Percentiles rank a stretch among this genome's conserved stretches.
These are phyloP conservation scores for Oithona nana DNA, from an alignment of 2,888 invertebrate genomes.

Conservation along the genomic window DNA sequence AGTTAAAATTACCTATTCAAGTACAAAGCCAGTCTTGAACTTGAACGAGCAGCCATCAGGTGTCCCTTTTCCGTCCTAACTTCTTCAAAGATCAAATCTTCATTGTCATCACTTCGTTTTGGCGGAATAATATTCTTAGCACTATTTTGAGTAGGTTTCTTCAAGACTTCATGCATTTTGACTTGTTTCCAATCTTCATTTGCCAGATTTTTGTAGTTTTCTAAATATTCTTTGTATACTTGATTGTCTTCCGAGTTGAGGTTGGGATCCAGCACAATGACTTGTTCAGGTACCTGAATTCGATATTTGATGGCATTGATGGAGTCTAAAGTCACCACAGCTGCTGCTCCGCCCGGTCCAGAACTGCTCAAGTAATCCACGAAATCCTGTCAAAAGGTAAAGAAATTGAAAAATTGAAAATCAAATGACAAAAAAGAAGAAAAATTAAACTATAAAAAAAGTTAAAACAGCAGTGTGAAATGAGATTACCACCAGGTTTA, in stretches of 20 bases:
- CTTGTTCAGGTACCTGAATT: slow-evolving; percentile 36
- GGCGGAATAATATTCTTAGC: not conserved
- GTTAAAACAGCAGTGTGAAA: no score
- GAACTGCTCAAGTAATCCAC: not conserved
- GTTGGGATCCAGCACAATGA: slow-evolving; percentile 36
- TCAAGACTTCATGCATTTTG: not conserved
- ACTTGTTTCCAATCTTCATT: not conserved
- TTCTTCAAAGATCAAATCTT: slow-evolving; percentile 1
- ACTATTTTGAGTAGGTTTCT: not conserved
- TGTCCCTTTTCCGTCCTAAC: not conserved
- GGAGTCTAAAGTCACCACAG: slow-evolving; percentile 20
- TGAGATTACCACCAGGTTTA: no score
- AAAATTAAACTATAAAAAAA: no score
- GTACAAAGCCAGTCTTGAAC: slow-evolving; percentile 23
- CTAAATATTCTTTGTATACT: slow-evolving; percentile 27
- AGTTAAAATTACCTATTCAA: no score
- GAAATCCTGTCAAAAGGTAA: no score
- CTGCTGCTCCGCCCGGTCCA: slow-evolving; percentile 21
- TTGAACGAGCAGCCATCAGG: not conserved
- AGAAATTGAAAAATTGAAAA: no score
- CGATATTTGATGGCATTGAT: slow-evolving; percentile 25
- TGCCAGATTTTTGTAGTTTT: slow-evolving; percentile 15
- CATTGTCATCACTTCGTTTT: not conserved
- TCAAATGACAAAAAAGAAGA: no score
- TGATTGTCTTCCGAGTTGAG: slow-evolving; percentile 33